These are phyloP conservation scores for Drosophila littoralis DNA, from an alignment of 1,140 invertebrate species.

Conservation along the genomic window DNA sequence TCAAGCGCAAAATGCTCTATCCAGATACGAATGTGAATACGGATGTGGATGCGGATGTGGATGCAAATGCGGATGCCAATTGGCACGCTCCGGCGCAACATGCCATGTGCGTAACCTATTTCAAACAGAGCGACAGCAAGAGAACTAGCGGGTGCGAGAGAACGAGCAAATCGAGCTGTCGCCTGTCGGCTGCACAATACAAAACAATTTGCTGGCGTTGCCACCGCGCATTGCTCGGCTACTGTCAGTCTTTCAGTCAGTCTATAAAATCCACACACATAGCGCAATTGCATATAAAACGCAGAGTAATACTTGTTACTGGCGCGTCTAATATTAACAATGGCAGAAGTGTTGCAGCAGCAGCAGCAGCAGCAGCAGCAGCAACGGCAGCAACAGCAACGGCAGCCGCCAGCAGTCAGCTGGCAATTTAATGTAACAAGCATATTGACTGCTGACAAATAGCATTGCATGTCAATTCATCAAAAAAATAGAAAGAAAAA, in stretches of 20 bases:
- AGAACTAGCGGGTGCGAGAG: neutral
- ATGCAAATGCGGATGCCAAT: conserved; percentile 53
- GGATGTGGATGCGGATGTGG: conserved; percentile 6
- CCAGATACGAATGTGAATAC: conserved; percentile 4
- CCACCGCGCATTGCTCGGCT: conserved; percentile 11
- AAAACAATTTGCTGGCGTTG: conserved; percentile 75
- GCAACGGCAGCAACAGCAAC: conserved; percentile 11
- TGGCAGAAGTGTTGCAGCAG: conserved; percentile 34
- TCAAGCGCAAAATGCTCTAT: conserved; percentile 30
- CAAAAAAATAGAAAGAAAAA: conserved; percentile 61
- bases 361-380: conserved; percentile 21
- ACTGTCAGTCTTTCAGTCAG: conserved; percentile 46
- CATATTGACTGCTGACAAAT: conserved; percentile 84
- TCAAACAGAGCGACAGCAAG: conserved; percentile 35
- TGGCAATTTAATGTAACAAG: conserved; percentile 84
- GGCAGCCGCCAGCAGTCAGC: conserved; percentile 54
- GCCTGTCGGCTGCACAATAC: conserved; percentile 71
- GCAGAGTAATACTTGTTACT: conserved; percentile 70
- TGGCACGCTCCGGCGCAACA: conserved; percentile 55
- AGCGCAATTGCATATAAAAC: conserved; percentile 76
- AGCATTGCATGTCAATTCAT: conserved; percentile 84
- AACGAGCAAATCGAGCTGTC: conserved; percentile 72
- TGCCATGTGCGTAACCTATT: conserved; percentile 76
- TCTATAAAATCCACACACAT: conserved; percentile 50
- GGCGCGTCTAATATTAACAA: conserved; percentile 76